Percentiles rank a stretch among this genome's conserved stretches.
These are phyloP conservation scores for Myrmecobius fasciatus DNA, from an alignment of 2,113 vertebrate genomes.

Conservation along the genomic window DNA sequence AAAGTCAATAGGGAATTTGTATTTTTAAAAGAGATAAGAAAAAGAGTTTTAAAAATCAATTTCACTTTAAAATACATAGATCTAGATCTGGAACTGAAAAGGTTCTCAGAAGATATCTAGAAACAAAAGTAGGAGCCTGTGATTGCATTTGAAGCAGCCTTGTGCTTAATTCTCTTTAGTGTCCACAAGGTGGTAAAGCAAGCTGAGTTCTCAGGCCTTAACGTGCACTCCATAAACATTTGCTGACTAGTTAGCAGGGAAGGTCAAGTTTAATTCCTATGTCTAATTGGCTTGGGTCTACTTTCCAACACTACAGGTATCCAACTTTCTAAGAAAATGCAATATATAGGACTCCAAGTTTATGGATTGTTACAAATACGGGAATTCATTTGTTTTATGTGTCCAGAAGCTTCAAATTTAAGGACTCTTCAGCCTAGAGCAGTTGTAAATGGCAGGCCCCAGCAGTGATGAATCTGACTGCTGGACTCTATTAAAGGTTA, in stretches of 20 bases:
- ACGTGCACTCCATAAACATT: not conserved
- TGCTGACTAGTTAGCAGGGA: not conserved
- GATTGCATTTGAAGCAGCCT: not conserved
- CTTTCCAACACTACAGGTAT: not conserved
- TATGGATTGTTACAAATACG: conserved; percentile 14
- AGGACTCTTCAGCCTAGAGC: not conserved
- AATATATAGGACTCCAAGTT: not conserved
- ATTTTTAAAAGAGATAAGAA: not conserved
- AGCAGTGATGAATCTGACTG: not conserved
- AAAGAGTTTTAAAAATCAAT: not conserved
- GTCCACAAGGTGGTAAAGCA: not conserved
- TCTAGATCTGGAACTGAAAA: not conserved
- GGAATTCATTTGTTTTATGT: not conserved
- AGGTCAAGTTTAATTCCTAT: not conserved
- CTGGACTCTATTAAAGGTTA: conserved; percentile 34
- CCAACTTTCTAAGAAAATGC: conserved; percentile 14
- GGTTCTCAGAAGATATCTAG: not conserved
- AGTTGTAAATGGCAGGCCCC: not conserved
- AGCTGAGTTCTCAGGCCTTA: not conserved
- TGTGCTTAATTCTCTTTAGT: not conserved
- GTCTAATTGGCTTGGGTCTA: not conserved
- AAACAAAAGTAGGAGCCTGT: not conserved
- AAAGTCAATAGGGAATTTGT: not conserved
- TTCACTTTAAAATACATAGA: not conserved
- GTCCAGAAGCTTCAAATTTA: not conserved